phyloP scores from a whole-genome alignment of 2,113 vertebrate species.

The Eleginops maclovinus region DNA sequence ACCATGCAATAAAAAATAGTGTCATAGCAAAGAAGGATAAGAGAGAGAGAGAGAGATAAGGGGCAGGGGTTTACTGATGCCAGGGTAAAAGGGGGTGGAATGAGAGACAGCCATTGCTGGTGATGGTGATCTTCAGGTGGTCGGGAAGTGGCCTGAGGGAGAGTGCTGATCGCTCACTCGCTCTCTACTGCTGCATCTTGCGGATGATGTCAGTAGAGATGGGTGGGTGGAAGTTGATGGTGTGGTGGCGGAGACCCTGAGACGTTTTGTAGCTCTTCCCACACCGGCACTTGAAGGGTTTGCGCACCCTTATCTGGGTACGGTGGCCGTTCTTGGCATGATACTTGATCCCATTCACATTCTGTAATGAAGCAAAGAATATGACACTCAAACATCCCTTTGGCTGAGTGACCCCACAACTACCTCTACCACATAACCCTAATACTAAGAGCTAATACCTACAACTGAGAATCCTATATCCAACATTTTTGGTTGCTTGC shows the following conservation, averaged over 20 bases:
- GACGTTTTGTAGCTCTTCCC: conserved; percentile 99
- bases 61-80: background rate
- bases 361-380: conserved; percentile 81
- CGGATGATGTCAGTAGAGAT: conserved; percentile 95
- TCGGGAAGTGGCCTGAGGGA: conserved; percentile 86
- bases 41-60: conserved; percentile 38
- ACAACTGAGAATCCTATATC: background rate
- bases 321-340: conserved; percentile 99
- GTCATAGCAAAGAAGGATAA: conserved; percentile 52
- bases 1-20: conserved; percentile 90
- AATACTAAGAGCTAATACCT: background rate
- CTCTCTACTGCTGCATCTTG: conserved; percentile 95
- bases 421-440: too few relatives aligned
- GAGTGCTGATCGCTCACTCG: conserved; percentile 76
- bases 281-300: conserved; percentile 98
- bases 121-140: conserved; percentile 79
- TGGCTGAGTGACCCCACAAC: background rate
- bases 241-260: conserved; percentile 98
- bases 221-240: conserved; percentile 97
- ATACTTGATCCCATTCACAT: conserved; percentile 99
- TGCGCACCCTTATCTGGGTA: conserved; percentile 96
- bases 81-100: background rate
- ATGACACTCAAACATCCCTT: background rate
- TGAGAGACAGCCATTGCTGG: conserved; percentile 87
- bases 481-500: background rate